Evolutionary conservation across 1,140 invertebrate genomes (phyloP), one percentile per base, ranked within the genome.

Genomic region (Zophobas morio): DNA sequence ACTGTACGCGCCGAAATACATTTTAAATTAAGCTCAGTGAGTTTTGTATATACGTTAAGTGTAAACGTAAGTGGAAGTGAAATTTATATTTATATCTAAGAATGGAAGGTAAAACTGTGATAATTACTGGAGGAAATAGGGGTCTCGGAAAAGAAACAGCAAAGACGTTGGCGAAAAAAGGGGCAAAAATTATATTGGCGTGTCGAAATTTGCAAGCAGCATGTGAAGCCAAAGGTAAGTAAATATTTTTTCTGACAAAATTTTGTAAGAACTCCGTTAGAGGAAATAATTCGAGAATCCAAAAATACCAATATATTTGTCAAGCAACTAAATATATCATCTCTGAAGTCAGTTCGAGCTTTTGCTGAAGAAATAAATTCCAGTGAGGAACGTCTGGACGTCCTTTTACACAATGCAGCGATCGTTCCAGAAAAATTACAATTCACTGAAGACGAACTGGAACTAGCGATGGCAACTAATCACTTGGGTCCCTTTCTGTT

Each of bases 81-180:
- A 20, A 20, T 20, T 20, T 20, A 20, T 20, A 20, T 20, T 20
- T 20, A 20, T 20, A 20, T 20, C 20, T 20, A 20, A 93, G 89
- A 84, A 94, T 96, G 93, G 88, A 94, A 76, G 96, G 95, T 6
- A 97, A 98, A 88, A 96, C 94, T 0, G 94, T 97, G 0, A 92
- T 98, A 37, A 91, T 98, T 2, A 98, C 97, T 33, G 97, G 96
- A 2, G 95, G 95, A 72, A 98, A 95, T 81, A 93, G 94, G 76
- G 97, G 97, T 0, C 98, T 99, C 82, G 97, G 97, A 0, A 94
- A 94, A 85, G 96, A 96, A 84, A 97, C 96, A 0, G 94, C 96
- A 0, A 89, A 90, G 77, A 93, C 96, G 79, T 83, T 98, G 60
- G 96, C 94, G 0, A 92, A 90, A 74, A 90, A 94, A 82, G 93